Evolutionary conservation across 2,888 invertebrate genomes (phyloP).

Genomic region (Mesorhabditis spiculigera): DNA sequence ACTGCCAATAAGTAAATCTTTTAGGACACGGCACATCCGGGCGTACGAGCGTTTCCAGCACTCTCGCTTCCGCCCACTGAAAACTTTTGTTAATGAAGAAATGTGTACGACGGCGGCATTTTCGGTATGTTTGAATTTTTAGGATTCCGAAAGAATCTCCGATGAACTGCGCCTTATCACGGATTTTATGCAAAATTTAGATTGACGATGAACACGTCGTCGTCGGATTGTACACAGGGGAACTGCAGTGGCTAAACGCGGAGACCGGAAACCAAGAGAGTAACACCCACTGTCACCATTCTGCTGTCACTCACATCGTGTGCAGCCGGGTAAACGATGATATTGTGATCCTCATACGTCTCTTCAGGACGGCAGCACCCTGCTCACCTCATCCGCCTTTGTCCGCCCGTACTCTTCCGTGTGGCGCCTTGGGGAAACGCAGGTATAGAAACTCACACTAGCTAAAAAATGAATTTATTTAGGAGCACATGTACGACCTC

Average conservation of each 20-base stretch:
- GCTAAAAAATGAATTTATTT: too few species aligned
- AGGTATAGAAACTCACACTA: conserved; percentile 1
- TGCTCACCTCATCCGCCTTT: conserved; percentile 83
- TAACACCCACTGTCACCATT: conserved; percentile 78
- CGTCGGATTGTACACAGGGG: conserved; percentile 87
- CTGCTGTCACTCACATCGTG: conserved; percentile 74
- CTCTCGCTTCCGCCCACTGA: conserved; percentile 66
- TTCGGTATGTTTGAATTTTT: conserved; percentile 20
- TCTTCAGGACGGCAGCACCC: conserved; percentile 71
- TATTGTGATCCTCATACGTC: not conserved
- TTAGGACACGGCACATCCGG: not conserved
- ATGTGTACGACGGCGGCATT: conserved; percentile 69
- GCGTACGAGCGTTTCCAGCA: conserved; percentile 65
- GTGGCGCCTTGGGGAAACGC: conserved; percentile 65
- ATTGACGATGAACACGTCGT: conserved; percentile 71
- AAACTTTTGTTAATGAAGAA: conserved; percentile 72
- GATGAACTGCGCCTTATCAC: not conserved
- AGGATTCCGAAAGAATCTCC: conserved; percentile 3
- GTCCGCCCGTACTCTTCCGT: conserved; percentile 78
- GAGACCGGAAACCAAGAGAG: conserved; percentile 77
- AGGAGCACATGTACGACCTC: conserved; percentile 68
- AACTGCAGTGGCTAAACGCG: conserved; percentile 81
- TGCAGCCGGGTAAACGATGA: conserved; percentile 58
- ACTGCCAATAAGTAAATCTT: not conserved
- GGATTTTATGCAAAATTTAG: conserved; percentile 54